Percentiles rank a stretch among this genome's conserved stretches.
Evolutionary conservation across 2,797 vertebrate species (phyloP).

Genomic region (Mus spretus): DNA sequence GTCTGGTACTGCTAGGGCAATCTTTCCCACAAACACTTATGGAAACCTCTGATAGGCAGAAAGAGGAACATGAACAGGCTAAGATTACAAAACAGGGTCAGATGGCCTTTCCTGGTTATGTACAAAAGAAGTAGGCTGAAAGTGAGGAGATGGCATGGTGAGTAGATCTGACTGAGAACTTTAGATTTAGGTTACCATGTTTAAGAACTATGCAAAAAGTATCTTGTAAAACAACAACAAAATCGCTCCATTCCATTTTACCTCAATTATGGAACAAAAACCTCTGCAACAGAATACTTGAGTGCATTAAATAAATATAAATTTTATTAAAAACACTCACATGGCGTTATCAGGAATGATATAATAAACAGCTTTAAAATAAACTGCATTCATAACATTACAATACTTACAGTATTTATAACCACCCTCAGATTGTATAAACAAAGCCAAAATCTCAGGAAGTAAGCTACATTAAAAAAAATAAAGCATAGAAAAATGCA

Average conservation of each 20-base stretch:
- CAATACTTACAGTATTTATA: constrained; percentile 99
- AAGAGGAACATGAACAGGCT: not conserved
- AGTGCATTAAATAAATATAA: constrained; percentile 99
- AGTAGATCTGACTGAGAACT: not conserved
- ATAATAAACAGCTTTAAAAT: constrained; percentile 99
- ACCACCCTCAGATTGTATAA: constrained; percentile 92
- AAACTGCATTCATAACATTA: constrained; percentile 99
- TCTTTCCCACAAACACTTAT: not conserved
- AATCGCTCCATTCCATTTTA: not conserved
- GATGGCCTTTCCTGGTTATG: not conserved
- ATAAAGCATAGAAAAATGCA: constrained; percentile 92
- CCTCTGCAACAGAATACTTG: constrained; percentile 82
- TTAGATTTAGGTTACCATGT: not conserved
- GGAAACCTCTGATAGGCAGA: not conserved
- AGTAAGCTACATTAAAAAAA: constrained; percentile 90
- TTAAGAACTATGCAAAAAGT: not conserved
- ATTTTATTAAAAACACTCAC: constrained; percentile 99
- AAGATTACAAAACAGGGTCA: not conserved
- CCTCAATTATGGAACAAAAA: constrained; percentile 70
- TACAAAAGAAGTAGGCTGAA: not conserved
- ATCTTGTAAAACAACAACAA: not conserved
- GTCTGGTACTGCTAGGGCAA: not conserved
- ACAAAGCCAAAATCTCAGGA: constrained; percentile 94
- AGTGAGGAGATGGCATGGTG: not conserved
- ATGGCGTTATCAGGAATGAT: constrained; percentile 99